Evolutionary conservation across 2,888 invertebrate species (phyloP).

Genomic region (Hipparchia semele): DNA sequence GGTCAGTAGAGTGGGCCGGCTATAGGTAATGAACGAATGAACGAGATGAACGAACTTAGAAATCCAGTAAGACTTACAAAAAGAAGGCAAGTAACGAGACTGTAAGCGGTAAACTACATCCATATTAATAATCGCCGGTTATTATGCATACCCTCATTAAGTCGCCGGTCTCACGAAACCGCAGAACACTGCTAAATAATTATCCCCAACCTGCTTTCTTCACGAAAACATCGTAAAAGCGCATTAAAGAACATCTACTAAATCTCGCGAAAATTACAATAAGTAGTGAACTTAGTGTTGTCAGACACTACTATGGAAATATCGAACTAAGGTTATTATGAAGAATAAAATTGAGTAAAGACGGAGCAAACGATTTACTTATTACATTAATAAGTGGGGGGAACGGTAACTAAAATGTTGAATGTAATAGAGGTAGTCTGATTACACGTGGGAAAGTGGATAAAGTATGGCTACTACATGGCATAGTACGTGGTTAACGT

Average conservation of each 20-base stretch:
- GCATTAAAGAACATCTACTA: slow-evolving; percentile 61
- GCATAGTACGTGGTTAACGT: slow-evolving; percentile 46
- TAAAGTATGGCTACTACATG: slow-evolving; percentile 59
- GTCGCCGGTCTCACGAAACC: slow-evolving; percentile 71
- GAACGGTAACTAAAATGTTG: slow-evolving; percentile 76
- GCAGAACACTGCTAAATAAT: slow-evolving; percentile 80
- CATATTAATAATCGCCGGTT: slow-evolving; percentile 78
- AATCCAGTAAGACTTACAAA: slow-evolving; percentile 47
- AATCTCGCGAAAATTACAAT: slow-evolving; percentile 64
- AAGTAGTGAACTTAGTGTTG: slow-evolving; percentile 48
- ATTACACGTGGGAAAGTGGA: slow-evolving; percentile 78
- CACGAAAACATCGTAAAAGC: slow-evolving; percentile 75
- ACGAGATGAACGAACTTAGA: slow-evolving; percentile 2
- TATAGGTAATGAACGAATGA: too few species aligned
- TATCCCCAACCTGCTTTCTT: slow-evolving; percentile 73
- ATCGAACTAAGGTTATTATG: slow-evolving; percentile 60
- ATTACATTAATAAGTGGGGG: slow-evolving; percentile 75
- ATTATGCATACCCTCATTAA: slow-evolving; percentile 77
- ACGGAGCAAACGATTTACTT: slow-evolving; percentile 71
- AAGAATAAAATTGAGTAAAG: slow-evolving; percentile 71
- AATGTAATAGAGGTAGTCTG: slow-evolving; percentile 77
- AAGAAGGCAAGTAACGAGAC: slow-evolving; percentile 56
- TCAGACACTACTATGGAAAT: slow-evolving; percentile 60
- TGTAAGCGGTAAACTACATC: slow-evolving; percentile 62
- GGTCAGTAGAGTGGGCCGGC: too few species aligned